These are phyloP conservation scores for Hydrotaea diabolus DNA, from an alignment of 2,888 invertebrate genomes.

Conservation along the genomic window DNA sequence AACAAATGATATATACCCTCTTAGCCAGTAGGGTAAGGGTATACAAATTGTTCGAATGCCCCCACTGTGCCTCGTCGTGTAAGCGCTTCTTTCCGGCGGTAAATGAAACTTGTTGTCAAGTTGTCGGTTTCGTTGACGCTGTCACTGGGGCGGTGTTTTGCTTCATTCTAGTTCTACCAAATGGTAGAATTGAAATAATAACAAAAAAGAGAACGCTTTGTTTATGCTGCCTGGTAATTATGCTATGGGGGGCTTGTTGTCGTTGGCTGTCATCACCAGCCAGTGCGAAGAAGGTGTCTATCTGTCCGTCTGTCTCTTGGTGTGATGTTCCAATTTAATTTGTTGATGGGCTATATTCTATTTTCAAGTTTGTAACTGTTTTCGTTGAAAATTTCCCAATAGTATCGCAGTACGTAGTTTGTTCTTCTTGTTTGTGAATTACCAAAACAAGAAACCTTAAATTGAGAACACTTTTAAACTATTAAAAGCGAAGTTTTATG, in stretches of 20 bases:
- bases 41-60: too few species aligned
- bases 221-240: slow-evolving; percentile 27
- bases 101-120: slow-evolving; percentile 45
- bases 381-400: neutral
- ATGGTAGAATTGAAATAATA: too few species aligned
- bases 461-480: too few species aligned
- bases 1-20: too few species aligned
- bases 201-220: neutral
- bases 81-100: slow-evolving; percentile 12
- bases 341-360: neutral
- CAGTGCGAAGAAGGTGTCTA: neutral
- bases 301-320: too few species aligned
- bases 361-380: slow-evolving; percentile 1
- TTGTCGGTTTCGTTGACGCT: neutral
- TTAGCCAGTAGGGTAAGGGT: too few species aligned
- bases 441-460: neutral
- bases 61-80: too few species aligned
- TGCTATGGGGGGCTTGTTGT: neutral
- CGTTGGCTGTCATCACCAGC: neutral
- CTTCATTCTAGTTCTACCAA: too few species aligned
- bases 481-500: too few species aligned
- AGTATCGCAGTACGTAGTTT: too few species aligned
- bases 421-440: neutral
- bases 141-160: neutral
- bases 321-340: slow-evolving; percentile 31